phyloP scores from a whole-genome alignment of 1,140 invertebrate species.

The Drosophila truncata region DNA sequence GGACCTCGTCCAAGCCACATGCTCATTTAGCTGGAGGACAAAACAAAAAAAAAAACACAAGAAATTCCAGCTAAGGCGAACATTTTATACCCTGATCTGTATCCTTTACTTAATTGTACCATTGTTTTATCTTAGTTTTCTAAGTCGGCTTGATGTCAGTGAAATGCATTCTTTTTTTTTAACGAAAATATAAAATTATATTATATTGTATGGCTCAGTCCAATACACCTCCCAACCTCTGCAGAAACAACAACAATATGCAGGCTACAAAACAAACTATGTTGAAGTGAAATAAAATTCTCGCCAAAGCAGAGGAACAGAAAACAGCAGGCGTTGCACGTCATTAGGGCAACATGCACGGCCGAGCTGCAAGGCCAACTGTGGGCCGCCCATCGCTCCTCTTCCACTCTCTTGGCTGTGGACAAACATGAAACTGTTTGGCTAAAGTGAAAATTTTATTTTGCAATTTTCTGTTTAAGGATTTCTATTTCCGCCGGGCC shows the following conservation, averaged over 20 bases:
- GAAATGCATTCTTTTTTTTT: neutral
- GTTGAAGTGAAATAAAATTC: slow-evolving; percentile 47
- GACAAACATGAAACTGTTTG: slow-evolving; percentile 64
- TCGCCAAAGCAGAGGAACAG: slow-evolving; percentile 18
- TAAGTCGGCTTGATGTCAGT: neutral
- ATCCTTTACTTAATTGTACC: neutral
- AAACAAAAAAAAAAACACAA: slow-evolving; percentile 33
- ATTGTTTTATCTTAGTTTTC: neutral
- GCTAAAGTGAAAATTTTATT: slow-evolving; percentile 78
- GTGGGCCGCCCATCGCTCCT: slow-evolving; percentile 15
- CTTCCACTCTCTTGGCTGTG: slow-evolving; percentile 26
- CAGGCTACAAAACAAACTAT: slow-evolving; percentile 34
- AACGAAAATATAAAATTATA: neutral
- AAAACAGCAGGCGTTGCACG: slow-evolving; percentile 64
- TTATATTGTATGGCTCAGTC: neutral
- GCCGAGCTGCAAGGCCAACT: slow-evolving; percentile 51
- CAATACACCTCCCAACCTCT: neutral
- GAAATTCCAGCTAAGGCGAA: neutral
- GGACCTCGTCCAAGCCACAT: slow-evolving; percentile 51
- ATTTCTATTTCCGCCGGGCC: slow-evolving; percentile 76
- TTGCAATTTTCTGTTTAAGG: slow-evolving; percentile 78
- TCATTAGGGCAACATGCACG: slow-evolving; percentile 77
- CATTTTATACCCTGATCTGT: neutral
- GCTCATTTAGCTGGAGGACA: slow-evolving; percentile 67
- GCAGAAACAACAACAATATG: slow-evolving; percentile 3